phyloP scores from a whole-genome alignment of 2,113 vertebrate genomes.

The Salvelinus fontinalis region DNA sequence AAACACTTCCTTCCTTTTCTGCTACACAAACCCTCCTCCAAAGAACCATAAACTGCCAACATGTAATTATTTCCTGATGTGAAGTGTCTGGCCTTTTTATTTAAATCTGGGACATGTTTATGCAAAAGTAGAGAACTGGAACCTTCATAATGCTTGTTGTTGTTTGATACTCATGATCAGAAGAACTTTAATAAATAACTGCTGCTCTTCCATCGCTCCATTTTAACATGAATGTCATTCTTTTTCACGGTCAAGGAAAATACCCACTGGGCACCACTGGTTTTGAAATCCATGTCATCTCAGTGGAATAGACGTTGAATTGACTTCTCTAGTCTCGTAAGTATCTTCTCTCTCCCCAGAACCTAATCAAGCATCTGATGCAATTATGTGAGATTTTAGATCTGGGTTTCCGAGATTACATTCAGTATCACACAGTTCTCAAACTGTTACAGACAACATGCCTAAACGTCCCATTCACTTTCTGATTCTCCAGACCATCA shows the following conservation, averaged over 20 bases:
- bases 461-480: too few species aligned
- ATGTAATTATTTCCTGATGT: slow-evolving; percentile 31
- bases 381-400: too few species aligned
- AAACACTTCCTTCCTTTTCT: slow-evolving; percentile 34
- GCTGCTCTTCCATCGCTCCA: slow-evolving; percentile 42
- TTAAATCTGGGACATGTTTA: slow-evolving; percentile 47
- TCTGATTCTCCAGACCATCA: too few species aligned
- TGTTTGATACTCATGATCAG: slow-evolving; percentile 52
- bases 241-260: background rate
- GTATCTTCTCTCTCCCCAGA: too few species aligned
- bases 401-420: too few species aligned
- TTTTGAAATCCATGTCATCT: too few species aligned
- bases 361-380: too few species aligned
- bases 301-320: too few species aligned
- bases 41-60: slow-evolving; percentile 61
- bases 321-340: too few species aligned
- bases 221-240: background rate
- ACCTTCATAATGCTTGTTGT: slow-evolving; percentile 54
- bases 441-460: too few species aligned
- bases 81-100: slow-evolving; percentile 52
- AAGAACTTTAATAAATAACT: slow-evolving; percentile 57
- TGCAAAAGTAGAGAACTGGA: slow-evolving; percentile 19
- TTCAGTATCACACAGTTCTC: too few species aligned
- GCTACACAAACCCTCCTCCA: slow-evolving; percentile 54
- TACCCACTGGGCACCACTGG: too few species aligned